These are phyloP conservation scores for Anneissia japonica DNA, from an alignment of 35 echinoderm and acorn worm species.

Conservation along the genomic window DNA sequence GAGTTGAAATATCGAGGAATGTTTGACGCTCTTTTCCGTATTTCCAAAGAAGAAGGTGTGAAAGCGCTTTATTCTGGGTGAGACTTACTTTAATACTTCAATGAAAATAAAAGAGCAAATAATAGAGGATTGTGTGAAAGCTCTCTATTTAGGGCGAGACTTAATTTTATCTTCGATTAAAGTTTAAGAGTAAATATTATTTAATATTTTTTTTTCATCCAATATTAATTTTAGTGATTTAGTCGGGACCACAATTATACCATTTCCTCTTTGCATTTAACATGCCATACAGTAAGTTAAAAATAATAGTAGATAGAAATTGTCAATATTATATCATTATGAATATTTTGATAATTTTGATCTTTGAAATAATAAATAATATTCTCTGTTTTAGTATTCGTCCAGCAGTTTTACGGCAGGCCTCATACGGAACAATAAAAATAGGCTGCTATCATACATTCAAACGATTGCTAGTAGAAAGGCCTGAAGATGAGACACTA, in stretches of 20 bases:
- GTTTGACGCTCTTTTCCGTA: conserved; percentile 64
- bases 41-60: conserved; percentile 78
- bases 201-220: background rate
- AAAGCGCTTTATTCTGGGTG: conserved; percentile 83
- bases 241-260: no score
- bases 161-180: no score
- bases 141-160: background rate
- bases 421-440: conserved; percentile 92
- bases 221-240: no score
- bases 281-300: no score
- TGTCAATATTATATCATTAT: no score
- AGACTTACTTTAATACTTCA: background rate
- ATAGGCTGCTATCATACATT: conserved; percentile 97
- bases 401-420: conserved; percentile 81
- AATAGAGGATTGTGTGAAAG: background rate
- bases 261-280: no score
- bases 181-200: background rate
- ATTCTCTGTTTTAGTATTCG: conserved; percentile 75
- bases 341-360: no score
- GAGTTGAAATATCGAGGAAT: conserved; percentile 90
- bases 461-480: conserved; percentile 82
- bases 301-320: no score
- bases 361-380: no score
- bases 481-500: conserved; percentile 74
- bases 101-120: background rate